phyloP scores from a whole-genome alignment of 2,888 invertebrate species.

The Napeogenes sylphis region DNA sequence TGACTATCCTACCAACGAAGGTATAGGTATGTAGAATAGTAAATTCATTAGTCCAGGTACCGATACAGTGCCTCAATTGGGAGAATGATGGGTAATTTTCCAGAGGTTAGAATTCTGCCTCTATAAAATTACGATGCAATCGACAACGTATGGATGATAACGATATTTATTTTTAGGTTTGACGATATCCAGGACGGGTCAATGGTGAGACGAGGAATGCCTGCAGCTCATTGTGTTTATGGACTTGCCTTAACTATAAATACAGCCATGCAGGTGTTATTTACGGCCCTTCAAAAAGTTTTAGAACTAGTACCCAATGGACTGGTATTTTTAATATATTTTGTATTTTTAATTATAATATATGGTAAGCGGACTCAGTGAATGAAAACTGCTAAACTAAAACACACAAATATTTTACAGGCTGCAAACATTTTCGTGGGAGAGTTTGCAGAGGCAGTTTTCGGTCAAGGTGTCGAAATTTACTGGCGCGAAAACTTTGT shows the following conservation, averaged over 20 bases:
- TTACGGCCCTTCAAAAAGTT: constrained; percentile 8
- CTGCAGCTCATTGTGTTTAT: constrained; percentile 44
- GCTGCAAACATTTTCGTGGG: constrained; percentile 10
- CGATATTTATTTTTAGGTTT: background rate
- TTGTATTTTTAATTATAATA: background rate
- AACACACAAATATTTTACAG: constrained; percentile 9
- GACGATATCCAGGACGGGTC: constrained; percentile 24
- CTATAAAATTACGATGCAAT: too few relatives aligned
- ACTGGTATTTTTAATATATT: constrained; percentile 4
- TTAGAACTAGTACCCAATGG: constrained; percentile 9
- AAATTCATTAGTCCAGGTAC: too few relatives aligned
- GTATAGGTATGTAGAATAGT: too few relatives aligned
- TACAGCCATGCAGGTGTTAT: constrained; percentile 6
- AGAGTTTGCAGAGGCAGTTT: constrained; percentile 81
- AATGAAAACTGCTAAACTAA: too few relatives aligned
- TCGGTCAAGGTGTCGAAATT: constrained; percentile 96
- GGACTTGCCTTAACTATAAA: constrained; percentile 24
- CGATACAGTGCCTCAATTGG: too few relatives aligned
- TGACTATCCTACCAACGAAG: too few relatives aligned
- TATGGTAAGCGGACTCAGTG: too few relatives aligned
- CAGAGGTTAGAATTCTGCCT: too few relatives aligned
- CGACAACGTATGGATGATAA: too few relatives aligned
- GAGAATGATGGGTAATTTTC: too few relatives aligned
- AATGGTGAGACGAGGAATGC: constrained; percentile 17
- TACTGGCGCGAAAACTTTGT: constrained; percentile 93